A percentile compares a stretch with the other conserved stretches of the same genome.
phyloP scores from a whole-genome alignment of 2,113 vertebrate species.

The Clarias magur region DNA sequence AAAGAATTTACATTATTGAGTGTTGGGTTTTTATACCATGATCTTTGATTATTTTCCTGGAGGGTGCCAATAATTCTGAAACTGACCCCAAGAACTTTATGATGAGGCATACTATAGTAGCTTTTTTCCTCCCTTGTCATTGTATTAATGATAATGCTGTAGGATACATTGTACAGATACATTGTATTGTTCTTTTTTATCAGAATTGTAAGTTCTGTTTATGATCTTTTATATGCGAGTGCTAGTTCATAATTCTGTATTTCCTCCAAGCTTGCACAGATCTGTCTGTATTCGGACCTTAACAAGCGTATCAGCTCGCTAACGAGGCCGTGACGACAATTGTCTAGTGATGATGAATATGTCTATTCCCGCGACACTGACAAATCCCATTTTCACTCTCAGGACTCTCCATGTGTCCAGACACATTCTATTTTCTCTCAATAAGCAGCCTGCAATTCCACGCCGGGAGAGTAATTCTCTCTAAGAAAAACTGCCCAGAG shows the following conservation, averaged over 20 bases:
- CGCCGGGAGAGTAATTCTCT: conserved; percentile 28
- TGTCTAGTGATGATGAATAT: conserved; percentile 51
- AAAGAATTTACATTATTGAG: background rate
- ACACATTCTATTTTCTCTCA: conserved; percentile 54
- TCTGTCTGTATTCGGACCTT: conserved; percentile 21
- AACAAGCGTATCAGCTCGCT: conserved; percentile 38
- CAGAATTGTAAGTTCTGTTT: too few species aligned
- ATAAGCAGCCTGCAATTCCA: conserved; percentile 36
- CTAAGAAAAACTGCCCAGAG: background rate
- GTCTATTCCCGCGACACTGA: conserved; percentile 50
- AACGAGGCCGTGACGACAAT: conserved; percentile 42
- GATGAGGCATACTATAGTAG: background rate
- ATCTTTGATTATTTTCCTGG: background rate
- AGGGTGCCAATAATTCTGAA: background rate
- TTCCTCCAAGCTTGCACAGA: conserved; percentile 16
- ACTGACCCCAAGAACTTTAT: background rate
- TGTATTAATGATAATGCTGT: too few species aligned
- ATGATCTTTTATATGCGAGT: conserved; percentile 3
- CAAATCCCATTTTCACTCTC: conserved; percentile 52
- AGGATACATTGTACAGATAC: background rate
- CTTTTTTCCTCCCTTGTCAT: background rate
- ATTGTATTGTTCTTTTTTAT: too few species aligned
- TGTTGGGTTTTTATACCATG: background rate
- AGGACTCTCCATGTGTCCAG: conserved; percentile 46
- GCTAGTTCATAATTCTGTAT: conserved; percentile 28